Percentiles rank a stretch among this genome's conserved stretches.
Evolutionary conservation across 2,113 vertebrate genomes (phyloP).

Genomic region (Atrichornis clamosus): DNA sequence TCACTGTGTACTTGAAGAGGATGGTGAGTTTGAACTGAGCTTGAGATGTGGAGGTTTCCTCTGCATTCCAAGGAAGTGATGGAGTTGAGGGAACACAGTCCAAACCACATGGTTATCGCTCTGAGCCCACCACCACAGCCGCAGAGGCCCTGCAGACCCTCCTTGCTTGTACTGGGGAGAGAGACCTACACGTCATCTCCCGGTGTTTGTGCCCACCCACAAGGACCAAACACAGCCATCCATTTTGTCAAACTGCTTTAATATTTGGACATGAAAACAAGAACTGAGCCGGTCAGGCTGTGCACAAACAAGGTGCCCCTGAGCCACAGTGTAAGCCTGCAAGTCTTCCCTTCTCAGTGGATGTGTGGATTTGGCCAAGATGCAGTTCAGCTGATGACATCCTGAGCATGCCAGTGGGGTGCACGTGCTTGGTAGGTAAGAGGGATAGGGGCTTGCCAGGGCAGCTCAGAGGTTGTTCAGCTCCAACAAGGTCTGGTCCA

Average conservation of each 20-base stretch:
- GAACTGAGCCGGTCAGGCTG: constrained; percentile 25
- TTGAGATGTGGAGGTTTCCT: neutral
- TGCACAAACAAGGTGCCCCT: constrained; percentile 31
- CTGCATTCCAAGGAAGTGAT: neutral
- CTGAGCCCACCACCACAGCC: rapidly evolving
- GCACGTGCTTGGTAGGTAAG: constrained; percentile 8
- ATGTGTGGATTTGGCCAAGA: constrained; percentile 25
- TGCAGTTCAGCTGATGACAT: constrained; percentile 1
- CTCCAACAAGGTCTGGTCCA: constrained; percentile 96
- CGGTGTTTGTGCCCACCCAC: neutral
- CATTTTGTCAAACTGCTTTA: constrained; percentile 58
- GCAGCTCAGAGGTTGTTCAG: constrained; percentile 92
- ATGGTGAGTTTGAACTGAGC: neutral
- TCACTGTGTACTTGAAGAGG: neutral
- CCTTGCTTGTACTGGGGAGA: neutral
- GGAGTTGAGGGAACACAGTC: neutral
- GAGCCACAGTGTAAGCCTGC: neutral
- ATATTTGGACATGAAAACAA: constrained; percentile 51
- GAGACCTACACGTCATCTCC: neutral
- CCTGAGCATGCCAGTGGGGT: constrained; percentile 28
- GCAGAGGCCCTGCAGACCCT: neutral
- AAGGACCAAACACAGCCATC: neutral
- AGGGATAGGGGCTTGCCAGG: neutral
- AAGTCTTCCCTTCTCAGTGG: constrained; percentile 40
- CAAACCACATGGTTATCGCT: rapidly evolving